Evolutionary conservation across 2,888 invertebrate species (phyloP), one percentile per base, ranked within the genome.

Genomic region (Drosophila peninsularis): DNA sequence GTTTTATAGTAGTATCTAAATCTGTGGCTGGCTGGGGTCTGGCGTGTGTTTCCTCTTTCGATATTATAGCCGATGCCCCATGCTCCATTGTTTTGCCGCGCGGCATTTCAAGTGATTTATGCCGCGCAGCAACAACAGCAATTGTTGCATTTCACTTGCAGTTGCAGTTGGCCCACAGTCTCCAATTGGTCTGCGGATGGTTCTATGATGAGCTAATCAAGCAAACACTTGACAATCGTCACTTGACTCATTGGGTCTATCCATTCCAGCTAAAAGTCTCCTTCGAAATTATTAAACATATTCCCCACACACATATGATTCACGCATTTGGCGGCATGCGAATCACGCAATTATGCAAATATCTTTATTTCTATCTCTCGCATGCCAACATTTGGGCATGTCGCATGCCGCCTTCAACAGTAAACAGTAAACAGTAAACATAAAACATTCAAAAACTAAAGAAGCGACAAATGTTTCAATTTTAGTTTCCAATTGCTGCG

Each of bases 341-440:
- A 87, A 85, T 87, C 87, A 84, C 85, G 85, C 75, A 87, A 80
- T 80, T 85, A 85, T 85, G 87, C 87, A 85, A 85, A 87, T 87
- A 76, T 76, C 63, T 63, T 75, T 69, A 53, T 53, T 55, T 55
- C 57, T 69, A 53, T 53, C 57, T 55, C 56, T 65, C 37, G 45
- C 78, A 68, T 82, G 83, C 82, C 72, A 71, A 71, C 17, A 71
- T 78, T 64, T 64, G 58, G 67, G 52, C 55, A 44, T 74, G 65
- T 57, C 71, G 44, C 68, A 68, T 58, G 78, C 71, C 74, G 54
- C 45, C 66, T 58, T 57, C 5, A 30, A 30, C 7, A 30, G 7
- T 6, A 1, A 11, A 41, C n/a, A n/a, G 19, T n/a, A n/a, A 30
- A 30, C 7, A 30, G 7, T 6, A 1, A 11, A 41, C n/a, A n/a